Base-by-base conservation (phyloP, 2,888 invertebrate genomes). In the Masnerella sp. region DNA sequence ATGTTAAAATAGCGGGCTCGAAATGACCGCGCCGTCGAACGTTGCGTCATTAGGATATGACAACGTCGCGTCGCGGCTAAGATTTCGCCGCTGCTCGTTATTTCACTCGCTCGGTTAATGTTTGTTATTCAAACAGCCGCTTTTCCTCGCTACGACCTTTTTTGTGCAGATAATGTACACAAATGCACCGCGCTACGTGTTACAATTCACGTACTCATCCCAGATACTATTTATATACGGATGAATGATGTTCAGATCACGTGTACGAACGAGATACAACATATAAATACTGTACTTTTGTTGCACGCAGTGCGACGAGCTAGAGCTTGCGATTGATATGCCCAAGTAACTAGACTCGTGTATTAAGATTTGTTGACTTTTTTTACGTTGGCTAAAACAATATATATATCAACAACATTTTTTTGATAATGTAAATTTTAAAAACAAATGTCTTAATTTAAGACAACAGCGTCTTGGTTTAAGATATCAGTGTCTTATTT, bases 1-100 rank as follows among this genome's bases (percentile, higher is more conserved):
- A 74, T 69, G 74, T 42, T 74, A 64, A 71, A 71, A 64, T 64
- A 59, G 52, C 51, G 64, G 51, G 58, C 71, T 51, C 43, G 14
- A 51, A 62, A 58, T 51, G 64, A 64, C 45, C 52, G 52, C 61
- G 61, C 32, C 34, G 34, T 15, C 18, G 64, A 71, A 71, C 51
- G 62, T 51, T 70, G 52, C 14, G 62, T 54, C 49, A 28, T 45
- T 58, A 28, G 15, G 34, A n/a, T n/a, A n/a, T n/a, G n/a, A n/a
- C n/a, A n/a, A n/a, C n/a, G n/a, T 12, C 30, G 22, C 59, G 40
- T 3, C 30, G 30, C 30, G 14, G 32, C 32, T 42, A n/a, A 30
- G 22, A 58, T 58, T 59, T 47, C 20, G 20, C 17, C 28, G 49
- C 30, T 14, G 11, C 12, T 15, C 22, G 14, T 1, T 40, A 18